phyloP scores from a whole-genome alignment of 2,113 vertebrate species.

The Eurystomus gularis region DNA sequence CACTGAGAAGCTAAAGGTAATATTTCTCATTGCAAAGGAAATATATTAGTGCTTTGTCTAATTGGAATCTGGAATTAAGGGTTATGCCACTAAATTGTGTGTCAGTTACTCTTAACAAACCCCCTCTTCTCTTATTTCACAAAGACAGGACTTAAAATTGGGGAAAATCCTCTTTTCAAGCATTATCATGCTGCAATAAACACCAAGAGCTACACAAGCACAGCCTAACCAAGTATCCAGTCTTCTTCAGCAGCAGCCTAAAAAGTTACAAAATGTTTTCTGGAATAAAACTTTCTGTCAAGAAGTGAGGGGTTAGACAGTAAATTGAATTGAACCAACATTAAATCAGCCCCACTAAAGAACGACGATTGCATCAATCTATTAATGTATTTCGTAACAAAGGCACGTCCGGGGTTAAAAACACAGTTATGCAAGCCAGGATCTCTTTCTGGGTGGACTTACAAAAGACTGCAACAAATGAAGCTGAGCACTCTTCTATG shows the following conservation, averaged over 20 bases:
- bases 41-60: not conserved
- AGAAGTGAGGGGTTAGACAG: not conserved
- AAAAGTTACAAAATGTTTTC: not conserved
- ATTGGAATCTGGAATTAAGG: not conserved
- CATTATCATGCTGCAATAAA: not conserved
- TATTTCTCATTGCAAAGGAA: not conserved
- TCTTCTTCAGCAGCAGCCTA: not conserved
- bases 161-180: not conserved
- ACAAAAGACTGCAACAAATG: not conserved
- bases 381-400: not conserved
- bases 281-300: not conserved
- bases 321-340: not conserved
- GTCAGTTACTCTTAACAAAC: not conserved
- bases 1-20: not conserved
- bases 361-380: not conserved
- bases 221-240: not conserved
- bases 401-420: accelerated
- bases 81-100: not conserved
- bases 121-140: not conserved
- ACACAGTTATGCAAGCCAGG: not conserved
- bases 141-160: not conserved
- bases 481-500: not conserved
- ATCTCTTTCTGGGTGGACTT: not conserved
- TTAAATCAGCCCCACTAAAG: not conserved
- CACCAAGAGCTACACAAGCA: not conserved